Evolutionary conservation across 2,797 vertebrate genomes (phyloP).

Genomic region (Oophaga sylvatica): DNA sequence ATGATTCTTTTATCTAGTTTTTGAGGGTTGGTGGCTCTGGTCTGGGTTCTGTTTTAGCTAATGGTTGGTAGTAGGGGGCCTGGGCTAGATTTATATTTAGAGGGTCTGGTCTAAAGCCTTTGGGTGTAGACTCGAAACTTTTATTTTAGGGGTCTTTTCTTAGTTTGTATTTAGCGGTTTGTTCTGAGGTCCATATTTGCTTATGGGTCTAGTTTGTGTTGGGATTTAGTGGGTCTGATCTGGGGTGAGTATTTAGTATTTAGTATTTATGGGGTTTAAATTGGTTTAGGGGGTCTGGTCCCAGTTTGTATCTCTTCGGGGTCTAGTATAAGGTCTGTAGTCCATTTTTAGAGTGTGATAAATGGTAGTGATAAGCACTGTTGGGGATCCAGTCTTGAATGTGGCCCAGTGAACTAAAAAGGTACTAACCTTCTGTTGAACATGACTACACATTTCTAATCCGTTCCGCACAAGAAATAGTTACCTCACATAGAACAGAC

Average conservation of each 20-base stretch:
- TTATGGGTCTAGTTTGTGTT: too few relatives aligned
- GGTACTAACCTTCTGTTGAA: background rate
- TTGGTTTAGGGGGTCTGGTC: too few relatives aligned
- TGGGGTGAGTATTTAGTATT: too few relatives aligned
- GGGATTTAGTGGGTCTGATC: too few relatives aligned
- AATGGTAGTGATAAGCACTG: too few relatives aligned
- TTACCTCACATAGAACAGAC: conserved; percentile 22
- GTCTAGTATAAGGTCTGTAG: too few relatives aligned
- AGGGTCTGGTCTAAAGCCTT: background rate
- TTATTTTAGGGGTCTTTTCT: background rate
- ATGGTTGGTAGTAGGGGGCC: background rate
- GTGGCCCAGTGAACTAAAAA: background rate
- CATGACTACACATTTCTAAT: background rate
- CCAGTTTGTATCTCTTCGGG: too few relatives aligned
- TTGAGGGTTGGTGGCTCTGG: too few relatives aligned
- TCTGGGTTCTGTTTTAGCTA: too few relatives aligned
- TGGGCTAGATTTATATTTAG: background rate
- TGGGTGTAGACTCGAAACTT: background rate
- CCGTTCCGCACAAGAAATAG: background rate
- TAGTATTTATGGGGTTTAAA: too few relatives aligned
- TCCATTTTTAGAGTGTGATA: too few relatives aligned
- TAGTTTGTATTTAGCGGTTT: background rate
- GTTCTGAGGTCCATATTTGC: background rate
- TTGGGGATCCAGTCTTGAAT: background rate
- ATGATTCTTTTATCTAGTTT: too few relatives aligned